Percentiles rank a stretch among this genome's conserved stretches.
Evolutionary conservation across 2,888 invertebrate genomes (phyloP).

Genomic region (Prosapia bicincta): DNA sequence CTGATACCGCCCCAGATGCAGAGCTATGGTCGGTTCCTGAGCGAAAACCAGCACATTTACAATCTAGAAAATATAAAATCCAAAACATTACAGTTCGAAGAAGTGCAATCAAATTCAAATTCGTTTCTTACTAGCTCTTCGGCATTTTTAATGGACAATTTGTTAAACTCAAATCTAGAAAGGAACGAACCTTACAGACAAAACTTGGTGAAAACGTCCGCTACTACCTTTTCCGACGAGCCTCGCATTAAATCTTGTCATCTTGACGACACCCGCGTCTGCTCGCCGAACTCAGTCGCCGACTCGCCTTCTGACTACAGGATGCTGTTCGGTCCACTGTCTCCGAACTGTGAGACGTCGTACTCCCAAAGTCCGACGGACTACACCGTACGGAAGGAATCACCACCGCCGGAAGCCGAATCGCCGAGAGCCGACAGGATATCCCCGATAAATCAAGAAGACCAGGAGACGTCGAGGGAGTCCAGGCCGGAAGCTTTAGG

Average conservation of each 20-base stretch:
- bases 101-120: not conserved
- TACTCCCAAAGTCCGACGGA: not conserved
- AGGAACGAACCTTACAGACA: not conserved
- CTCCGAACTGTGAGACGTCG: not conserved
- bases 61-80: not conserved
- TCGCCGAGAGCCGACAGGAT: not conserved
- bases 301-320: not conserved
- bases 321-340: not conserved
- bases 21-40: not conserved
- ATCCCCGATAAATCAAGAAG: not conserved
- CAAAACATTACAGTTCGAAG: not conserved
- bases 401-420: not conserved
- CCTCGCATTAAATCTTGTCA: not conserved
- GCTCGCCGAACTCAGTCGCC: not conserved
- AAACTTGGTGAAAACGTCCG: not conserved
- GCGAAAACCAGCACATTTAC: not conserved
- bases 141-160: not conserved
- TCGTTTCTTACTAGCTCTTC: not conserved
- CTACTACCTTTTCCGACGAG: not conserved
- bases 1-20: not conserved
- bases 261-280: not conserved
- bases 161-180: not conserved
- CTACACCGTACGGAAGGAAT: not conserved
- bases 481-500: not conserved
- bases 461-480: not conserved